Evolutionary conservation across 2,797 vertebrate genomes (phyloP).

Genomic region (Halcyon leucocephala): DNA sequence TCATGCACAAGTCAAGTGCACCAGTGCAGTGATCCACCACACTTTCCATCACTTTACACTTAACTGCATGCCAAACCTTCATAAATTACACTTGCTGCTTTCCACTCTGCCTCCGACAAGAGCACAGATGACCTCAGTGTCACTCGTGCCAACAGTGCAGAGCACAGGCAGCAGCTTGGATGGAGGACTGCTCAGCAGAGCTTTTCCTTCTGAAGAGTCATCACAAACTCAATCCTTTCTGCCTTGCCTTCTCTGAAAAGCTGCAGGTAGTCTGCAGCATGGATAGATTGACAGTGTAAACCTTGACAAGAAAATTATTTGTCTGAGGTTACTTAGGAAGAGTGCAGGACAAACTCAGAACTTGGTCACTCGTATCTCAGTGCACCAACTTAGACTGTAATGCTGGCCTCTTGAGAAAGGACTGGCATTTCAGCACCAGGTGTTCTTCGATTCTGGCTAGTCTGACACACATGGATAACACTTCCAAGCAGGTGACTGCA

Average conservation of each 20-base stretch:
- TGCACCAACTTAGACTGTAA: not conserved
- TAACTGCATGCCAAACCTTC: constrained; percentile 55
- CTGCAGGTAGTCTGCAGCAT: not conserved
- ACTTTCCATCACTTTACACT: constrained; percentile 72
- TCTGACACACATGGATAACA: not conserved
- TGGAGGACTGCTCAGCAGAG: not conserved
- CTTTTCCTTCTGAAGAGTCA: not conserved
- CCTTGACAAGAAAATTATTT: not conserved
- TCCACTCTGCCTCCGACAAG: constrained; percentile 31
- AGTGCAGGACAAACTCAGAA: not conserved
- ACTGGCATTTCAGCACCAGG: not conserved
- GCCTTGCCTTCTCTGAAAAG: not conserved
- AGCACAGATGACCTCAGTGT: not conserved
- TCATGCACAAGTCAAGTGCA: constrained; percentile 67
- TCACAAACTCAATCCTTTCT: not conserved
- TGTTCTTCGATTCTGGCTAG: not conserved
- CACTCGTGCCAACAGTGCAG: not conserved
- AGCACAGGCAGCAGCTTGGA: not conserved
- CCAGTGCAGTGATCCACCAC: constrained; percentile 65
- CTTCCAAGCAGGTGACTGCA: not conserved
- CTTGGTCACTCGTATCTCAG: not conserved
- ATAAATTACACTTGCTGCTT: constrained; percentile 71
- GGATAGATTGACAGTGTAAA: no score
- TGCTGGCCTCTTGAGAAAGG: not conserved
- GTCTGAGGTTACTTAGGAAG: not conserved